Base-by-base conservation (phyloP, 2,113 vertebrate species). In the Merops nubicus region DNA sequence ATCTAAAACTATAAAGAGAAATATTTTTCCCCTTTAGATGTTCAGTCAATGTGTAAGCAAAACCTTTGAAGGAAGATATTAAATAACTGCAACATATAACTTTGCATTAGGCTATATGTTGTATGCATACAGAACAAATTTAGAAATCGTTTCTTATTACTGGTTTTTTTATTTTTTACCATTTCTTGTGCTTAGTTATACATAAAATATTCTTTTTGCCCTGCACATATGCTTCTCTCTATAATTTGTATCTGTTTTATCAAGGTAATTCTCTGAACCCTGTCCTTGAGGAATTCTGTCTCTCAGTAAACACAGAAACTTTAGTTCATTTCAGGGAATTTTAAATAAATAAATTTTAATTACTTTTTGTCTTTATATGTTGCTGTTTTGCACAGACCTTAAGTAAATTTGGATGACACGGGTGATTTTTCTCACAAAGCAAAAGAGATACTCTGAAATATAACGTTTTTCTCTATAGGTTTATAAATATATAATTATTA, bases 1-100 rank as follows among this genome's bases (percentile, higher is more conserved):
- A 98, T 98, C 98, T 98, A 96, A 97, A 98, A 98, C 98, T 98
- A 98, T 98, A 98, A 98, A 98, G 97, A 98, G 98, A 97, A 98
- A 97, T 98, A 96, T 98, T 94, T 98, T 97, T 89, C 94, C 96
- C 92, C 92, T 97, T 98, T 97, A 97, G 97, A 98, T 98, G 96
- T 97, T 98, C 97, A 80, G 97, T 97, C 88, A 97, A 98, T 97
- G 96, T 97, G 97, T 97, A 97, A 97, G 97, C 95, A 97, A 96
- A 98, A 91, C 94, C 97, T 98, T 98, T 97, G 97, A 96, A 98
- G 96, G 92, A 97, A 95, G 90, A 94, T 70, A 89, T 95, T 91
- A 83, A 96, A 96, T 80, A 95, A 94, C 92, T 96, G 64, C 81
- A 93, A 59, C 89, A 51, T 95, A 81, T 88, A 81, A 93, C 91